Base-by-base conservation (phyloP, 2,888 invertebrate genomes). In the Hipparchia semele region DNA sequence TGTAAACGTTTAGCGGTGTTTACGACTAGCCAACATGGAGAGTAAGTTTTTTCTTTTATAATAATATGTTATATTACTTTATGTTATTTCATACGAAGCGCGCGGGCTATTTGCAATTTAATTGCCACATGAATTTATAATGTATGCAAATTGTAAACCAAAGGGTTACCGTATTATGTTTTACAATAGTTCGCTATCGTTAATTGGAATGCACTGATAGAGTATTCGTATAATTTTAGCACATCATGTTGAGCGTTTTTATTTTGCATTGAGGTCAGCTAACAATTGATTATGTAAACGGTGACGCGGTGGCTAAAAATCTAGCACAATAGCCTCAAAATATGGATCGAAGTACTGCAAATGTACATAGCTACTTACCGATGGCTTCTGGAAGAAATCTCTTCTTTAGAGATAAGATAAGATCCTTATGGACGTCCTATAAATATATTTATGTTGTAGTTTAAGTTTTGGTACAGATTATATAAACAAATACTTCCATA, bases 11-110 rank as follows among this genome's bases (percentile, higher is more conserved):
- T 80, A 59, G 46, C 81, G 78, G 78, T 84, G 85, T 83, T 80
- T 79, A 82, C 79, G 76, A 65, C 75, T 72, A 78, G 77, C 79
- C 80, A 80, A 81, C 85, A 88, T 88, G 88, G 86, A 89, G 82
- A 77, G 88, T 88, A 80, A 88, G 87, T 89, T 79, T 76, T 79
- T 79, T 73, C 66, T 68, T 39, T 23, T 60, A 39, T 45, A 59
- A 61, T 53, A 51, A 68, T 64, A 58, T 69, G 39, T 56, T 53
- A 39, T 45, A 65, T 53, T 5, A 7, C 56, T 54, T 64, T 45
- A 65, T 54, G 39, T 53, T 54, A 9, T 13, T 58, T 71, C 8
- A 23, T 61, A 69, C n/a, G n/a, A 8, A 53, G 13, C 10, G 54
- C 10, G 62, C 58, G 46, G 13, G 46, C 49, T 23, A 59, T 59